phyloP scores from a whole-genome alignment of 2,797 vertebrate genomes.

The Enteromius paludinosus region DNA sequence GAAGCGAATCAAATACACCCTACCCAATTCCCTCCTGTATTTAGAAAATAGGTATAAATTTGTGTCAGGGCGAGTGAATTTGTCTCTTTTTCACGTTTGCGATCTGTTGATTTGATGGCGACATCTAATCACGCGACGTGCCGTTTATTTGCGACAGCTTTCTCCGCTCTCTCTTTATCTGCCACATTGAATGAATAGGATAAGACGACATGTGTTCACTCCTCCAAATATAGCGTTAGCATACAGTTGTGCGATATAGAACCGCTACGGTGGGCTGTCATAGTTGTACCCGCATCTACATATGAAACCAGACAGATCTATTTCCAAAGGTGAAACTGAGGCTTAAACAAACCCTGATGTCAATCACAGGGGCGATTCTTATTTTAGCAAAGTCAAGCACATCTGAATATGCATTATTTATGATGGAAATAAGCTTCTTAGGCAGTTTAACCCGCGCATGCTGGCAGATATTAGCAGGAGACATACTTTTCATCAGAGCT shows the following conservation, averaged over 20 bases:
- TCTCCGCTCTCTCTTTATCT: conserved; percentile 50
- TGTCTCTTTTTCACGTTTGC: background rate
- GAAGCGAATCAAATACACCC: conserved; percentile 15
- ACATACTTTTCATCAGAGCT: conserved; percentile 70
- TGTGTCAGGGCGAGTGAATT: conserved; percentile 17
- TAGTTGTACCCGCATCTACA: conserved; percentile 70
- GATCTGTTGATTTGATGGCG: conserved; percentile 29
- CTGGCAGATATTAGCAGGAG: conserved; percentile 82
- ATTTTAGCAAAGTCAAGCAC: conserved; percentile 79
- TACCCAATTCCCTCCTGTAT: conserved; percentile 24
- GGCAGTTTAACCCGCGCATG: conserved; percentile 77
- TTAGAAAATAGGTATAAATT: conserved; percentile 16
- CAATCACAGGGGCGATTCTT: conserved; percentile 75
- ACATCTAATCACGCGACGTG: conserved; percentile 26
- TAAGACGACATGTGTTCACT: conserved; percentile 51
- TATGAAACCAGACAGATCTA: conserved; percentile 79
- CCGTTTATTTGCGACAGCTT: conserved; percentile 50
- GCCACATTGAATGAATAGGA: conserved; percentile 43
- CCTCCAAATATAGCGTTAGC: conserved; percentile 55
- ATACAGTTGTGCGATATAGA: conserved; percentile 38
- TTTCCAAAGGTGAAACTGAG: conserved; percentile 79
- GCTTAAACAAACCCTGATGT: conserved; percentile 76
- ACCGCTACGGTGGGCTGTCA: conserved; percentile 70
- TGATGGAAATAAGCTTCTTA: conserved; percentile 74
- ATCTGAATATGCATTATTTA: conserved; percentile 84